Percentiles rank a stretch among this genome's conserved stretches.
These are phyloP conservation scores for Chloroclystis v-ata DNA, from an alignment of 2,888 invertebrate species.

Conservation along the genomic window DNA sequence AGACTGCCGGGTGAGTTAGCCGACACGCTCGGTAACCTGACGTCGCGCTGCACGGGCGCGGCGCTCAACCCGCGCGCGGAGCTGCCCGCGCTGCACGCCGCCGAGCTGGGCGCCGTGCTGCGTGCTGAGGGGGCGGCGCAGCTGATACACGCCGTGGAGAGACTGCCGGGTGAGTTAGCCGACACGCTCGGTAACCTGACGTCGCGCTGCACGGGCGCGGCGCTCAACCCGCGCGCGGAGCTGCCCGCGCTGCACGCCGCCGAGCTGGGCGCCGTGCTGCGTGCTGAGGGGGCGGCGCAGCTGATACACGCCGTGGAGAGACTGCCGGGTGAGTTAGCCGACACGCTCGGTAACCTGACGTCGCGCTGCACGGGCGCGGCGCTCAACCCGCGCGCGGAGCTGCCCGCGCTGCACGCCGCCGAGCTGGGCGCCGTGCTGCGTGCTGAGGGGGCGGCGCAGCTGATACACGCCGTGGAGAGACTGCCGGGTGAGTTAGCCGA, in stretches of 20 bases:
- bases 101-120: slow-evolving; percentile 62
- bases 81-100: slow-evolving; percentile 47
- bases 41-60: slow-evolving; percentile 89
- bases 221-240: slow-evolving; percentile 86
- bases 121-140: too few relatives aligned
- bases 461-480: too few relatives aligned
- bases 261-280: slow-evolving; percentile 63
- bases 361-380: slow-evolving; percentile 88
- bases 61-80: slow-evolving; percentile 86
- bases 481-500: slow-evolving; percentile 16
- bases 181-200: too few relatives aligned
- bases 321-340: slow-evolving; percentile 15
- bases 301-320: too few relatives aligned
- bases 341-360: too few relatives aligned
- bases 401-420: slow-evolving; percentile 45
- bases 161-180: slow-evolving; percentile 13
- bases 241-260: slow-evolving; percentile 47
- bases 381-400: slow-evolving; percentile 85
- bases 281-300: too few relatives aligned
- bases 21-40: too few relatives aligned
- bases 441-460: too few relatives aligned
- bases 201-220: slow-evolving; percentile 88
- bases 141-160: too few relatives aligned
- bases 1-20: slow-evolving; percentile 13
- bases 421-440: slow-evolving; percentile 65